Evolutionary conservation across 1,140 invertebrate species (phyloP).

Genomic region (Sycophaga agraensis): DNA sequence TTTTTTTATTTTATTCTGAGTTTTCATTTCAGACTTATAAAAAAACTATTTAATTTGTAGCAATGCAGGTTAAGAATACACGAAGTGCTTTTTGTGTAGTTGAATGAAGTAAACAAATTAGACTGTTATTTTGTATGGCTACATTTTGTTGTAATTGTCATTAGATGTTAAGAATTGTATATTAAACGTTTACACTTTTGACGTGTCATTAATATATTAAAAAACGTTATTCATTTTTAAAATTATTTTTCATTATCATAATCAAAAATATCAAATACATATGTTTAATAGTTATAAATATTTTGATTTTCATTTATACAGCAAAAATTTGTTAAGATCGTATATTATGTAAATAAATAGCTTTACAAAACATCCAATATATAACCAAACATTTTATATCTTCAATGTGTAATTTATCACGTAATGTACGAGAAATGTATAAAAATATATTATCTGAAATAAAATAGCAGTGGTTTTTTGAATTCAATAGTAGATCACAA

Average conservation of each 20-base stretch:
- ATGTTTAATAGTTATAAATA: slow-evolving; percentile 3
- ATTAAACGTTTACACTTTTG: no score
- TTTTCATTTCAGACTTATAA: no score
- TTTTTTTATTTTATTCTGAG: no score
- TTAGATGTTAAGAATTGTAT: not conserved
- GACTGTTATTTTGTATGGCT: no score
- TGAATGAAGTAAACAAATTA: slow-evolving; percentile 6
- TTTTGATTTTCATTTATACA: slow-evolving; percentile 21
- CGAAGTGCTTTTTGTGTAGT: slow-evolving; percentile 7
- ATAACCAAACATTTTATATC: slow-evolving; percentile 25
- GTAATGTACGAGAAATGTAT: slow-evolving; percentile 19
- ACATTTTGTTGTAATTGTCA: not conserved
- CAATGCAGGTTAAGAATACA: no score
- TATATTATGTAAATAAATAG: slow-evolving; percentile 22
- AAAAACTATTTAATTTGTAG: no score
- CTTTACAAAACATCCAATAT: slow-evolving; percentile 20
- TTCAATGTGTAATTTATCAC: slow-evolving; percentile 20
- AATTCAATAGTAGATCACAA: no score
- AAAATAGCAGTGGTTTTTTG: slow-evolving; percentile 4
- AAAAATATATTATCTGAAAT: slow-evolving; percentile 23
- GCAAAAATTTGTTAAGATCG: slow-evolving; percentile 13
- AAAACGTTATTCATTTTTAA: slow-evolving; percentile 3
- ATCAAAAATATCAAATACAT: slow-evolving; percentile 5
- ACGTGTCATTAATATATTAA: no score
- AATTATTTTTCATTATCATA: slow-evolving; percentile 12